These are phyloP conservation scores for Incurvaria masculella DNA, from an alignment of 2,888 invertebrate species.

Conservation along the genomic window DNA sequence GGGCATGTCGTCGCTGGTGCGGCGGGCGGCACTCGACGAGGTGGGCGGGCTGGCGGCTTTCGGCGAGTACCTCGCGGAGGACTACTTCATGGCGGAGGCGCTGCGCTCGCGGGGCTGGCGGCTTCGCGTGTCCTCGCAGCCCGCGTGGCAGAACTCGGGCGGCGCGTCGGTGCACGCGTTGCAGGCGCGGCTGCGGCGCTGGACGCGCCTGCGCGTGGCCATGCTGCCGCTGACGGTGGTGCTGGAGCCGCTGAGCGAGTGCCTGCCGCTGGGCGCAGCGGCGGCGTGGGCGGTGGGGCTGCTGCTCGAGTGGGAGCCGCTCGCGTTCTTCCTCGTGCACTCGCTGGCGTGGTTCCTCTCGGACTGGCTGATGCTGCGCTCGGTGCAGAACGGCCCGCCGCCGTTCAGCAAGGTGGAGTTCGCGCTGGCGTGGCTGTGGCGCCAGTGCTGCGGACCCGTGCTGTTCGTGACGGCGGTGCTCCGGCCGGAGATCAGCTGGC, in stretches of 20 bases:
- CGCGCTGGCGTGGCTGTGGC: slow-evolving; percentile 90
- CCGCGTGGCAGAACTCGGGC: slow-evolving; percentile 95
- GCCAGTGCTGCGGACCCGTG: slow-evolving; percentile 88
- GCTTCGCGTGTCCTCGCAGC: slow-evolving; percentile 86
- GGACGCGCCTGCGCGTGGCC: slow-evolving; percentile 93
- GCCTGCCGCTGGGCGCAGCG: slow-evolving; percentile 88
- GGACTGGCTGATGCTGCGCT: slow-evolving; percentile 89
- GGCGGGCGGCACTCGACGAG: slow-evolving; percentile 86
- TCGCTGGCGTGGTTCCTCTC: slow-evolving; percentile 92
- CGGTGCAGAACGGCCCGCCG: slow-evolving; percentile 88
- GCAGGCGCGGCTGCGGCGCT: slow-evolving; percentile 80
- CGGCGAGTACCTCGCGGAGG: slow-evolving; percentile 95
- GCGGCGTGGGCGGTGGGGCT: slow-evolving; percentile 84
- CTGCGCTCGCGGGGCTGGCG: slow-evolving; percentile 87
- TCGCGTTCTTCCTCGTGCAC: slow-evolving; percentile 91
- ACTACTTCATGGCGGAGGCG: slow-evolving; percentile 94
- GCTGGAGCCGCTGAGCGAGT: slow-evolving; percentile 94
- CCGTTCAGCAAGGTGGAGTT: slow-evolving; percentile 96
- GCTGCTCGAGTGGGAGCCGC: slow-evolving; percentile 83
- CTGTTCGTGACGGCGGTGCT: slow-evolving; percentile 83
- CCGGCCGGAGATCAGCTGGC: slow-evolving; percentile 90
- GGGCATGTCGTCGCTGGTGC: slow-evolving; percentile 95
- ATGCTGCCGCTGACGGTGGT: slow-evolving; percentile 92
- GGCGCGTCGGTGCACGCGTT: slow-evolving; percentile 81
- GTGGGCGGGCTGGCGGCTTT: slow-evolving; percentile 90